Evolutionary conservation across 1,140 invertebrate species (phyloP), one percentile per base, ranked within the genome.

Genomic region (Temnothorax longispinosus): DNA sequence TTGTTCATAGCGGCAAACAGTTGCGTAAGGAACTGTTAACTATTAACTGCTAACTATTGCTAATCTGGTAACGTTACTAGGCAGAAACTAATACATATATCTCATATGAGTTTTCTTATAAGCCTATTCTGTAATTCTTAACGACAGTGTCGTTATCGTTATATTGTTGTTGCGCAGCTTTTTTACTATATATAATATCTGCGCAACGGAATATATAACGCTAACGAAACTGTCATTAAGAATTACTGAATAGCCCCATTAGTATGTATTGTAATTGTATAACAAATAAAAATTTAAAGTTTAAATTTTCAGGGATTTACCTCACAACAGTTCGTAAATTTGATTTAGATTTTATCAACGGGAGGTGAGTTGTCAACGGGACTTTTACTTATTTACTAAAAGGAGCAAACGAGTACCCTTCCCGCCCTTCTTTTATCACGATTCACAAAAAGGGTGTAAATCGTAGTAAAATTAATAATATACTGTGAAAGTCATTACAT

Each of bases 11-110:
- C 38, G 38, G 60, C 76, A 47, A 52, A 62, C 58, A 47, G 67
- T 82, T 82, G 80, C 80, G 41, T 82, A 82, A 82, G 38, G 27
- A 58, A 74, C 35, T 82, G 21, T 4, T 67, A 67, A 67, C 64
- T 67, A 3, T n/a, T 67, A 27, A 27, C 27, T 82, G 21, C 10
- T 67, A 67, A 67, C 64, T 67, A 3, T n/a, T 67, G 38, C 64
- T 67, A 67, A 82, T 58, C 21, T 52, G n/a, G 18, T 54, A 80
- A 80, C 21, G 13, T 82, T 58, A 44, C 52, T 44, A 35, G 13
- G 11, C 38, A 44, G 38, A 71, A 52, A 54, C 27, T 27, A 27
- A 27, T 27, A 27, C 27, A 27, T 44, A 62, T 32, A 2, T 21
- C 32, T n/a, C 5, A 4, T 54, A 54, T 21, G 1, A 13, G 1